phyloP scores from a whole-genome alignment of 2,888 invertebrate species.

The Nomada goodeniana region DNA sequence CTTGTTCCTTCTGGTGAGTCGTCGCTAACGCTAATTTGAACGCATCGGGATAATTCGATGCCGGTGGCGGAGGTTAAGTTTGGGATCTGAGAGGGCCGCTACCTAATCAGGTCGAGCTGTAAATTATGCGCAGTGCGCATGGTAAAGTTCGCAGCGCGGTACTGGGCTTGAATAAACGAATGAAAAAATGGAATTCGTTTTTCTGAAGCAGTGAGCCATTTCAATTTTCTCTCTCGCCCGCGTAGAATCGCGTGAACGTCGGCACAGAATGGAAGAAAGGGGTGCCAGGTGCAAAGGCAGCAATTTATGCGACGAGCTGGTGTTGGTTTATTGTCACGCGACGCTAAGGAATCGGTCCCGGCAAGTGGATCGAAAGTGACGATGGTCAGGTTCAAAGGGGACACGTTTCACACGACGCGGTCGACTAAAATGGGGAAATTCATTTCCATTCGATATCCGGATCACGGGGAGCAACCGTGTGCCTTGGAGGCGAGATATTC shows the following conservation, averaged over 20 bases:
- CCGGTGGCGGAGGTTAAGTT: background rate
- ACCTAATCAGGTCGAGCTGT: no score
- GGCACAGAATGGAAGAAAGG: background rate
- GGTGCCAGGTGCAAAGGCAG: constrained; percentile 6
- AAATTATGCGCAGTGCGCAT: no score
- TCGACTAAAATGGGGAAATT: constrained; percentile 58
- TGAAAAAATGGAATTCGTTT: no score
- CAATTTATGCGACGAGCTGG: constrained; percentile 16
- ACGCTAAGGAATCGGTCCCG: background rate
- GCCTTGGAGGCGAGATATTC: constrained; percentile 11
- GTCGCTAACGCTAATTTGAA: background rate
- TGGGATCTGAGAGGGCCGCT: background rate
- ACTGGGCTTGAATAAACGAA: no score
- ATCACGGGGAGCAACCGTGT: constrained; percentile 16
- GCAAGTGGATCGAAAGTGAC: constrained; percentile 3
- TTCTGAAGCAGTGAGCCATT: no score
- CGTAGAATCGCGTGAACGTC: no score
- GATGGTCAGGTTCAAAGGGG: constrained; percentile 46
- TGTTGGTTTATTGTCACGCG: constrained; percentile 22
- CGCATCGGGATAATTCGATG: background rate
- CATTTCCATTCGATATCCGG: constrained; percentile 71
- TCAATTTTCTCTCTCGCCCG: no score
- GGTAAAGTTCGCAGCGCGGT: background rate
- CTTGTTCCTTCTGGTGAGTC: background rate
- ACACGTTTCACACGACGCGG: constrained; percentile 38